phyloP scores from a whole-genome alignment of 2,888 invertebrate genomes.

The Chirona hameri region DNA sequence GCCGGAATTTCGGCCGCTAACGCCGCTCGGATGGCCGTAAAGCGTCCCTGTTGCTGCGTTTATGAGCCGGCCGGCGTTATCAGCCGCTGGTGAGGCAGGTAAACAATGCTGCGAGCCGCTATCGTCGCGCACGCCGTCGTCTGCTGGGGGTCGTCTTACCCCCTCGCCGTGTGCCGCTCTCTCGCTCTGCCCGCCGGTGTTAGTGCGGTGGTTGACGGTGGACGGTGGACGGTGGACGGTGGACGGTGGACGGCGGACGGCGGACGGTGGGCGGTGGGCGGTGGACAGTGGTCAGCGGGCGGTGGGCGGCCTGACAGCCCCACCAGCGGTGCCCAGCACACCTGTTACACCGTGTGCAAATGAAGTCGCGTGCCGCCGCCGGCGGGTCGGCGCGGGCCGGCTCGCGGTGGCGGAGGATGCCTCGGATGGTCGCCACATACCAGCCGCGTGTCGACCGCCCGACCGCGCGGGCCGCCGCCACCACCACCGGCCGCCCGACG shows the following conservation, averaged over 20 bases:
- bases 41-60: constrained; percentile 12
- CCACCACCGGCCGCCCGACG: too few species aligned
- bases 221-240: too few species aligned
- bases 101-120: constrained; percentile 1
- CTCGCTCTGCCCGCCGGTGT: background rate
- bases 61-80: constrained; percentile 24
- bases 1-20: constrained; percentile 1
- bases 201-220: too few species aligned
- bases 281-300: background rate
- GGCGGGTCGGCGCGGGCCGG: background rate
- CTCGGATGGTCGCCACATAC: background rate
- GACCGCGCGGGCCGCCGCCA: background rate
- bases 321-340: background rate
- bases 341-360: background rate
- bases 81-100: background rate
- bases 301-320: background rate
- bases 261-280: too few species aligned
- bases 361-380: background rate
- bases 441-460: background rate
- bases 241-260: too few species aligned
- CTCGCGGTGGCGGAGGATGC: background rate
- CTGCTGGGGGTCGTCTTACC: background rate
- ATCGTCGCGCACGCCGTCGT: background rate
- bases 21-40: background rate
- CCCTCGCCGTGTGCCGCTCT: background rate